These are phyloP conservation scores for Aleiodes sp. DNA, from an alignment of 1,140 invertebrate genomes.

Conservation along the genomic window DNA sequence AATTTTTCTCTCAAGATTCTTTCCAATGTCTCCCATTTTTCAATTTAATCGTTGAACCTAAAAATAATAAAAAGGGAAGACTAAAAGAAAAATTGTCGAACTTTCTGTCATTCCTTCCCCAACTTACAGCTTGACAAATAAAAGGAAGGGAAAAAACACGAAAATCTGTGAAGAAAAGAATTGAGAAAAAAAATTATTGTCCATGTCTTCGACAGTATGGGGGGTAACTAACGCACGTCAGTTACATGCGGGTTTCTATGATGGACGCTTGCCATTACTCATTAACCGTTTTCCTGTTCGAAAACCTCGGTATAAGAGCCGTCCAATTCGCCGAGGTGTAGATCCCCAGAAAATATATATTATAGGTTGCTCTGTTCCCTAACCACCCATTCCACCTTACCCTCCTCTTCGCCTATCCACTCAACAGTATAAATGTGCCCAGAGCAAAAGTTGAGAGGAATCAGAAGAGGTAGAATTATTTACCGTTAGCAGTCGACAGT, in stretches of 20 bases:
- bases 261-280: slow-evolving; percentile 53
- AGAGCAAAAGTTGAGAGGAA: not conserved
- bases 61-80: no score
- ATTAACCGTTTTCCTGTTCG: slow-evolving; percentile 33
- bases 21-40: no score
- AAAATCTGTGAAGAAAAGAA: not conserved
- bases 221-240: slow-evolving; percentile 38
- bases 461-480: slow-evolving; percentile 28
- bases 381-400: not conserved
- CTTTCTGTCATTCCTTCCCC: not conserved
- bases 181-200: not conserved
- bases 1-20: not conserved
- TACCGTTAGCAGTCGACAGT: slow-evolving; percentile 17
- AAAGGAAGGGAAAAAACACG: not conserved
- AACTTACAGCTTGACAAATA: not conserved
- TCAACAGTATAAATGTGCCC: not conserved
- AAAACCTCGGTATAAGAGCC: not conserved
- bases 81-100: no score
- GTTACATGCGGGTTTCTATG: slow-evolving; percentile 41
- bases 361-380: not conserved
- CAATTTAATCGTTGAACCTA: no score
- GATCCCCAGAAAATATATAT: not conserved
- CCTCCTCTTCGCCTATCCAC: no score
- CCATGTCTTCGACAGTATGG: not conserved
- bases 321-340: not conserved